phyloP scores from a whole-genome alignment of 2,888 invertebrate species.

The Gryllus longicercus region DNA sequence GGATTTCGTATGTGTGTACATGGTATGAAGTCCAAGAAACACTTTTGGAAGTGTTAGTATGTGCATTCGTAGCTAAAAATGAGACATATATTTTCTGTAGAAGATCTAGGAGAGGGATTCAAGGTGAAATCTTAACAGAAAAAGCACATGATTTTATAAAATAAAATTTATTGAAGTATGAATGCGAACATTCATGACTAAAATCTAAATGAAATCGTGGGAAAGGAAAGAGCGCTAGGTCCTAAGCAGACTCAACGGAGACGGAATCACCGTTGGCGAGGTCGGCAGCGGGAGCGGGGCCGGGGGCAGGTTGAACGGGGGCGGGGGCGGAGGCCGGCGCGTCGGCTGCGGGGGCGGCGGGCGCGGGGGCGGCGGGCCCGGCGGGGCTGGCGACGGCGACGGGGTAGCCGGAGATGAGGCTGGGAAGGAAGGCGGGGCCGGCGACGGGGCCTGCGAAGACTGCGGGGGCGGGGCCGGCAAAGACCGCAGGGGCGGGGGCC shows the following conservation, averaged over 20 bases:
- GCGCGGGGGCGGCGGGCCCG: constrained; percentile 20
- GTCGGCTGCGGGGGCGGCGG: constrained; percentile 21
- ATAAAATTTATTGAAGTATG: constrained; percentile 19
- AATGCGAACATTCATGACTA: background rate
- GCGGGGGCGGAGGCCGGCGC: constrained; percentile 23
- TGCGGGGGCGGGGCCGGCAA: background rate
- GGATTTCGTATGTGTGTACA: no score
- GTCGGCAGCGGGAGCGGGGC: constrained; percentile 19
- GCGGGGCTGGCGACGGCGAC: constrained; percentile 22
- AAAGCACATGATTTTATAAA: background rate
- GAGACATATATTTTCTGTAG: background rate
- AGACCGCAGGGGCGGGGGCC: background rate
- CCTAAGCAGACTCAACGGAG: constrained; percentile 30
- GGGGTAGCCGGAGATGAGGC: constrained; percentile 26
- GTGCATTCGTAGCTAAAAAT: background rate
- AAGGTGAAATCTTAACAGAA: background rate
- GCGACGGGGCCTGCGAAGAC: background rate
- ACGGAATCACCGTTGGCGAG: constrained; percentile 25
- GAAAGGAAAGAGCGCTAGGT: background rate
- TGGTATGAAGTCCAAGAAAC: no score
- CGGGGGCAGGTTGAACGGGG: background rate
- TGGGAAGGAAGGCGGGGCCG: constrained; percentile 19
- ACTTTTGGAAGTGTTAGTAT: background rate
- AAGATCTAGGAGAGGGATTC: background rate
- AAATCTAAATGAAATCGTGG: background rate